A percentile compares a stretch with the other conserved stretches of the same genome.
Evolutionary conservation across 2,797 vertebrate genomes (phyloP).

Genomic region (Spheniscus humboldti): DNA sequence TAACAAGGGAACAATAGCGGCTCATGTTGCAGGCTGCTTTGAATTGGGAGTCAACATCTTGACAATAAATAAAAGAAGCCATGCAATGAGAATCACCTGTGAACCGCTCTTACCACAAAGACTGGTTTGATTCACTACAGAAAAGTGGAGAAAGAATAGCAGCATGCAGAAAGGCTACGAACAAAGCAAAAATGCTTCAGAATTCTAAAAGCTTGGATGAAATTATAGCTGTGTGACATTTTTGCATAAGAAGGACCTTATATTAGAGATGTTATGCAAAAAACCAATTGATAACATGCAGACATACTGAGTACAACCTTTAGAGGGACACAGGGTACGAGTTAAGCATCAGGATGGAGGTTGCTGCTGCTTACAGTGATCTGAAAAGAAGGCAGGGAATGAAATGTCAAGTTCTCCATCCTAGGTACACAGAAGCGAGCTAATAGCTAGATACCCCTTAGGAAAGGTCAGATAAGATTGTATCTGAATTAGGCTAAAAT

Average conservation of each 20-base stretch:
- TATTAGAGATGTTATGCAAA: not conserved
- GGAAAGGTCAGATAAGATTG: not conserved
- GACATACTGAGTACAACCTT: not conserved
- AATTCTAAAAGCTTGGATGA: not conserved
- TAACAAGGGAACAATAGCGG: not conserved
- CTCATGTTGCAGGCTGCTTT: not conserved
- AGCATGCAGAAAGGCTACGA: not conserved
- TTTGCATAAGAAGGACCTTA: not conserved
- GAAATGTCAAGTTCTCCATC: not conserved
- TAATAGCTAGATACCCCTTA: not conserved
- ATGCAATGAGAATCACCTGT: not conserved
- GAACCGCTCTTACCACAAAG: fast-evolving
- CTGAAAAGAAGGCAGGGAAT: not conserved
- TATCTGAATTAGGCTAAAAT: not conserved
- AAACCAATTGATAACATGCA: not conserved
- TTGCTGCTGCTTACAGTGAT: not conserved
- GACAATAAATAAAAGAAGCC: not conserved
- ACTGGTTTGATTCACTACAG: not conserved
- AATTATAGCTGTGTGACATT: not conserved
- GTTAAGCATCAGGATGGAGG: not conserved
- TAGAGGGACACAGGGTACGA: not conserved
- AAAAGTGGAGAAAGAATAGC: not conserved
- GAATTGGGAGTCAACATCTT: not conserved
- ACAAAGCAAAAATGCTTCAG: not conserved
- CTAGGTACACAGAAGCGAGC: not conserved